Base-by-base conservation (phyloP, 2,888 invertebrate genomes). In the Ichneumoninae sp. region DNA sequence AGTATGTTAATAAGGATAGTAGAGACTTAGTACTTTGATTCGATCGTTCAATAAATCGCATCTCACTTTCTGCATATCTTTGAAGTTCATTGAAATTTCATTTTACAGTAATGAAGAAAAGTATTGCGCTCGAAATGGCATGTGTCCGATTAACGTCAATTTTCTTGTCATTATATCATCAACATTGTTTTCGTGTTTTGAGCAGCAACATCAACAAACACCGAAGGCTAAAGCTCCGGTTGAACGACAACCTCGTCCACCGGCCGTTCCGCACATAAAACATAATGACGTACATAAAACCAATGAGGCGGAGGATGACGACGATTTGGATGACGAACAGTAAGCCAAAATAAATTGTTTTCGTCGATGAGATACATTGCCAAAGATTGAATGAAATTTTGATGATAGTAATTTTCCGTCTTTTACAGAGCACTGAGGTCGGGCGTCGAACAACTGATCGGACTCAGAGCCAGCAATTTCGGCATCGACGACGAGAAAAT, bases 381-480 rank as follows among this genome's bases (percentile, higher is more conserved):
- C 8, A n/a, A 70, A n/a, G 33, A 50, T 74, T 74, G n/a, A 30
- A 60, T 30, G 0, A 60, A 10, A 16, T 60, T 3, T 50, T 30
- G 8, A 52, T 10, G 8, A 26, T 36, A 57, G n/a, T 1, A 57
- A n/a, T 68, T 50, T 71, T 70, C 63, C 6, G 44, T 66, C 13
- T 63, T 65, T 52, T 76, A 13, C 68, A 86, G 83, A 1, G 54
- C 60, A 16, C 40, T 83, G 10, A 85, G 76, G 22, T 8, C 26
- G 16, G 75, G 54, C 16, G 69, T 87, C 6, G 68, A 66, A 54
- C 83, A 85, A 78, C 66, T 88, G 33, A 63, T 40, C 8, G n/a
- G 82, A 8, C 73, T 88, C 1, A 75, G 89, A 60, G 63, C 70
- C 7, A 70, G 71, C 1, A 86, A 88, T 79, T 89, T 88, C 30